A percentile compares a stretch with the other conserved stretches of the same genome.
phyloP scores from a whole-genome alignment of 2,113 vertebrate species.

The Tapirus terrestris region DNA sequence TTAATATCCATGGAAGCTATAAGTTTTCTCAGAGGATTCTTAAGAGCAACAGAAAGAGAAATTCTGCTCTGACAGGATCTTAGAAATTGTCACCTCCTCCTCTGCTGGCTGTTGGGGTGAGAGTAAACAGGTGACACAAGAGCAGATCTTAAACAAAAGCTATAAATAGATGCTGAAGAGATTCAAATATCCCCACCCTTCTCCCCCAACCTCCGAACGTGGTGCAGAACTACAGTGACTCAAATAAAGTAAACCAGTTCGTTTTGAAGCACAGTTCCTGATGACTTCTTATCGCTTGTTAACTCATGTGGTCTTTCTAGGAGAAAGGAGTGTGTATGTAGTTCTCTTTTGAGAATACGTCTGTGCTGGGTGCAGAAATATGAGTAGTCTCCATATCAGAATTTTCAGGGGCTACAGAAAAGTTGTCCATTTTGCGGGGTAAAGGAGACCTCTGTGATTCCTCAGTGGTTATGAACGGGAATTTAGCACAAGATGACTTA shows the following conservation, averaged over 20 bases:
- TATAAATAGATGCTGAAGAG: not conserved
- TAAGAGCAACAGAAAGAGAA: not conserved
- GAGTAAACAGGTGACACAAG: not conserved
- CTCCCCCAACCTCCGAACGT: rapidly evolving
- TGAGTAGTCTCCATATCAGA: not conserved
- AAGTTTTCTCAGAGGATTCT: not conserved
- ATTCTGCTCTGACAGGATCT: not conserved
- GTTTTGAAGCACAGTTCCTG: rapidly evolving
- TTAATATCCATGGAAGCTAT: not conserved
- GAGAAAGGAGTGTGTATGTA: not conserved
- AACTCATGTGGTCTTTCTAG: not conserved
- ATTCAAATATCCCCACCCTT: rapidly evolving
- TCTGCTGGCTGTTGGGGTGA: not conserved
- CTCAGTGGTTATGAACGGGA: not conserved
- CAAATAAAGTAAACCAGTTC: not conserved
- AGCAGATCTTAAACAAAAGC: not conserved
- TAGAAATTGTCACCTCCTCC: not conserved
- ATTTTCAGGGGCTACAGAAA: not conserved
- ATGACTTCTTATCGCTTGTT: not conserved
- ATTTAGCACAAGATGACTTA: not conserved
- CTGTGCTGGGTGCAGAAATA: not conserved
- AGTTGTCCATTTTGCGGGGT: not conserved
- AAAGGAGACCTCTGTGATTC: not conserved
- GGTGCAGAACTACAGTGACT: not conserved
- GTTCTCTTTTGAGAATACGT: not conserved